These are phyloP conservation scores for Lophotriccus pileatus DNA, from an alignment of 2,797 vertebrate genomes.

Conservation along the genomic window DNA sequence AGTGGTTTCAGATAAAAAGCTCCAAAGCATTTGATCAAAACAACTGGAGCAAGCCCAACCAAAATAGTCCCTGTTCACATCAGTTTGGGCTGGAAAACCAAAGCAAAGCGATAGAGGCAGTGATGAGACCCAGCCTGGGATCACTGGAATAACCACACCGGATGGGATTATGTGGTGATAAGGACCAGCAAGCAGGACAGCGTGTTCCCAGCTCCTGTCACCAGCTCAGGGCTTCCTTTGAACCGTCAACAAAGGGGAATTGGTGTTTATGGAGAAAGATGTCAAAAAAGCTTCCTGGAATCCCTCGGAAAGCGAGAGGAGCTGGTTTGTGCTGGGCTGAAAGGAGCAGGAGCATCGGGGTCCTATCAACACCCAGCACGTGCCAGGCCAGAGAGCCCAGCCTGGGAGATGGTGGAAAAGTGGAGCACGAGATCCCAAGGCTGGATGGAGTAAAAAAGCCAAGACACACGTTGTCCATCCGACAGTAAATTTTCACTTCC, in stretches of 20 bases:
- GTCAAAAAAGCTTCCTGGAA: not conserved
- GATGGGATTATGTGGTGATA: not conserved
- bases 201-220: not conserved
- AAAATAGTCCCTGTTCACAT: not conserved
- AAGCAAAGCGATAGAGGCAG: not conserved
- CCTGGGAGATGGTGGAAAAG: not conserved
- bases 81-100: not conserved
- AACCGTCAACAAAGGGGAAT: not conserved
- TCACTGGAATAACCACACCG: not conserved
- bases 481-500: not conserved
- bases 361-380: not conserved
- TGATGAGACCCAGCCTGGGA: not conserved
- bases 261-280: not conserved
- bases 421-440: not conserved
- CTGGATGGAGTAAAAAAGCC: not conserved
- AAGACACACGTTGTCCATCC: fast-evolving
- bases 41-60: slow-evolving; percentile 1
- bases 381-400: not conserved
- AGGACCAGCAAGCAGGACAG: not conserved
- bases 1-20: not conserved
- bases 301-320: not conserved
- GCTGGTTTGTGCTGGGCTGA: not conserved
- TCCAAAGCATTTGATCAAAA: slow-evolving; percentile 18
- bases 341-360: not conserved
- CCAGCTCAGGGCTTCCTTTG: not conserved